Percentiles rank a stretch among this genome's conserved stretches.
Evolutionary conservation across 2,797 vertebrate genomes (phyloP).

Genomic region (Dicrostonyx torquatus): DNA sequence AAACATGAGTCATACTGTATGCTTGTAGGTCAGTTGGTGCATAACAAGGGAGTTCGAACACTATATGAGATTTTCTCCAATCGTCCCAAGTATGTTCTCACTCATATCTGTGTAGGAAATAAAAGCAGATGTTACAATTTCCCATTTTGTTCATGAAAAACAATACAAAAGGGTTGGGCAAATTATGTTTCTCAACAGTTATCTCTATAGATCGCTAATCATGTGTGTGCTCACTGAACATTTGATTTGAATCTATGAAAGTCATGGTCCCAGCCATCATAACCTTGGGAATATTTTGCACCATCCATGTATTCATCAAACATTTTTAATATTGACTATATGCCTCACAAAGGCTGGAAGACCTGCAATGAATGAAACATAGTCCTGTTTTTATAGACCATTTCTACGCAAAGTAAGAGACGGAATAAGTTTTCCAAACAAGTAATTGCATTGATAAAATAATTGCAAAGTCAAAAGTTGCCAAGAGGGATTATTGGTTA

Average conservation of each 20-base stretch:
- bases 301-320: not conserved
- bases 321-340: not conserved
- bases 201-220: not conserved
- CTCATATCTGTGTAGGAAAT: not conserved
- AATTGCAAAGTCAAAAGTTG: not conserved
- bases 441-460: not conserved
- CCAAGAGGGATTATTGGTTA: not conserved
- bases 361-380: not conserved
- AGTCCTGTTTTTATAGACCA: not conserved
- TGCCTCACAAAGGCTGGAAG: not conserved
- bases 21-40: not conserved
- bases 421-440: not conserved
- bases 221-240: not conserved
- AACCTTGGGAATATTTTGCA: not conserved
- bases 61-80: not conserved
- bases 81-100: not conserved
- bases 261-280: not conserved
- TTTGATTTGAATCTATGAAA: not conserved
- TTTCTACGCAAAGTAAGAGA: not conserved
- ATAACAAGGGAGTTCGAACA: not conserved
- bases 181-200: not conserved
- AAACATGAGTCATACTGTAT: no score
- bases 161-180: not conserved
- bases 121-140: constrained; percentile 1
- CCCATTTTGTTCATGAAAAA: not conserved